Percentiles rank a stretch among this genome's conserved stretches.
phyloP scores from a whole-genome alignment of 2,888 invertebrate genomes.

The Agonum fuliginosum region DNA sequence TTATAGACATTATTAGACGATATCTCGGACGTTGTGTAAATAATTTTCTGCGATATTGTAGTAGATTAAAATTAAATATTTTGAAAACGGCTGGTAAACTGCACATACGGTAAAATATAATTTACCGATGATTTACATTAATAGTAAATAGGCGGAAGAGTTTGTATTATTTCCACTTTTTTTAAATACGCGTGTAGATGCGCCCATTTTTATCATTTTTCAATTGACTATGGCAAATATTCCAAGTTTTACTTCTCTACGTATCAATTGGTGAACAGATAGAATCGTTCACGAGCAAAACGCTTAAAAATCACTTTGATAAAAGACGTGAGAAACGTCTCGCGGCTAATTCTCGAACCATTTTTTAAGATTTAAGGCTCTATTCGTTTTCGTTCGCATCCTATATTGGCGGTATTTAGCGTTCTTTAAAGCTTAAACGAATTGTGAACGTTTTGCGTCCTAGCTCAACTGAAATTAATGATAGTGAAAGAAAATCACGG shows the following conservation, averaged over 20 bases:
- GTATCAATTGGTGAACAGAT: conserved; percentile 6
- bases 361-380: conserved; percentile 51
- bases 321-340: conserved; percentile 39
- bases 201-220: background rate
- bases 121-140: too few relatives aligned
- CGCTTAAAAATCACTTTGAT: conserved; percentile 47
- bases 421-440: too few relatives aligned
- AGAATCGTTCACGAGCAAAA: conserved; percentile 16
- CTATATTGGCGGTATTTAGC: conserved; percentile 33
- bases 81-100: too few relatives aligned
- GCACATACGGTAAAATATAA: too few relatives aligned
- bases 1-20: too few relatives aligned
- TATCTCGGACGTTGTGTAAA: too few relatives aligned
- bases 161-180: background rate
- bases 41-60: too few relatives aligned
- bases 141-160: too few relatives aligned
- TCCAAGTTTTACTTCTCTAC: too few relatives aligned
- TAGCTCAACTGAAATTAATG: conserved; percentile 44
- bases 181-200: background rate
- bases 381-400: conserved; percentile 25
- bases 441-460: background rate
- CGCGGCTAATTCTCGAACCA: conserved; percentile 41
- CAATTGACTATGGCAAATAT: background rate
- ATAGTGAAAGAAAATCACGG: conserved; percentile 36
- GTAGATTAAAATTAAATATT: too few relatives aligned